These are phyloP conservation scores for Gallinago paraguaiae DNA, from an alignment of 2,113 vertebrate species.

Conservation along the genomic window DNA sequence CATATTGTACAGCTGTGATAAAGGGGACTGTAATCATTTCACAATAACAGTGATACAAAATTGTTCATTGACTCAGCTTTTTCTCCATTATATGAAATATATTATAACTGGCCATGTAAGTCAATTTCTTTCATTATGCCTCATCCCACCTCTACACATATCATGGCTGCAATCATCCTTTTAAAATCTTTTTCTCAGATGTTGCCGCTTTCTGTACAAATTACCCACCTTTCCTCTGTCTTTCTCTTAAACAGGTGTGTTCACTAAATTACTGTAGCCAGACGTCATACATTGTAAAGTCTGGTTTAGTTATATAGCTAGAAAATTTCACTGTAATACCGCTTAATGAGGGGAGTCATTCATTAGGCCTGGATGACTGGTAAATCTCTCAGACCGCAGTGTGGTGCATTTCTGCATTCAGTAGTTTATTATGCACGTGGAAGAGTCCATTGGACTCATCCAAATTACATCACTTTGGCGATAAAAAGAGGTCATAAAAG, in stretches of 20 bases:
- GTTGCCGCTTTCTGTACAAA: neutral
- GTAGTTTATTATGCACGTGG: neutral
- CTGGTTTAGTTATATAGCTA: neutral
- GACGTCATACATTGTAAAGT: neutral
- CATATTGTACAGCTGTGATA: constrained; percentile 26
- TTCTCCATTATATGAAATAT: neutral
- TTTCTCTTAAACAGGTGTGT: neutral
- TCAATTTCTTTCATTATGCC: neutral
- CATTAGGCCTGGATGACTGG: neutral
- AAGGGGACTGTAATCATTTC: constrained; percentile 27
- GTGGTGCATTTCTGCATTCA: neutral
- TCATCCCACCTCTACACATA: neutral
- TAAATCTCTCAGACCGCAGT: fast-evolving
- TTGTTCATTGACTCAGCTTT: constrained; percentile 34
- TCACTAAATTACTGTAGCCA: neutral
- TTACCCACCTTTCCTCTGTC: neutral
- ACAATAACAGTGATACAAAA: neutral
- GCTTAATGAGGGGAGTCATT: neutral
- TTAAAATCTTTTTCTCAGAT: neutral
- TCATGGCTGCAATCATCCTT: neutral
- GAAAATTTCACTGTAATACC: neutral
- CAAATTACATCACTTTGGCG: neutral
- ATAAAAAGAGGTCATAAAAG: neutral
- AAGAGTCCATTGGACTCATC: neutral
- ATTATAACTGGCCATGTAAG: neutral